Conservation (phyloP, 2,797 vertebrate species). For the Lemur catta region DNA sequence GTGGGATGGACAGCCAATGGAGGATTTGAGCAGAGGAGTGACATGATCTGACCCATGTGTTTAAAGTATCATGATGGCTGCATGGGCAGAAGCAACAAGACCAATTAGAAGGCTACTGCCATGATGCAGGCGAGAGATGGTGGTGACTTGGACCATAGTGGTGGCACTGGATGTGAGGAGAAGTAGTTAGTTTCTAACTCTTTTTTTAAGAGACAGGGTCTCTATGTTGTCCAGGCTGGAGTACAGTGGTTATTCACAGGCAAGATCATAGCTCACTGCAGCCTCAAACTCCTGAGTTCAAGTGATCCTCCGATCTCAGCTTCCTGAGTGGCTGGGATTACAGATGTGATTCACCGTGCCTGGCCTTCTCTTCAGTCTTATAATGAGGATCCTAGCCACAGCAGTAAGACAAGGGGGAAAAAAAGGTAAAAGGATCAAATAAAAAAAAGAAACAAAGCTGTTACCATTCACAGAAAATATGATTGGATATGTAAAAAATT, state of each 20-base stretch:
- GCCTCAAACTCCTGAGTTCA: background rate
- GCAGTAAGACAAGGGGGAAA: background rate
- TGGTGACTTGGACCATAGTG: background rate
- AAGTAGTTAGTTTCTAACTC: background rate
- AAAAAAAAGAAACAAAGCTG: background rate
- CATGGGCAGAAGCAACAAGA: background rate
- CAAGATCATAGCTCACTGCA: background rate
- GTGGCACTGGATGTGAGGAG: background rate
- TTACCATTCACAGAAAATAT: background rate
- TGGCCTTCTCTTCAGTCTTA: background rate
- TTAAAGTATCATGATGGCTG: background rate
- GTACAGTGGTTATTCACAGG: background rate
- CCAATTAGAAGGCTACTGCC: background rate
- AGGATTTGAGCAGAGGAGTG: background rate
- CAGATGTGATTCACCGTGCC: background rate
- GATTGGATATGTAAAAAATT: background rate
- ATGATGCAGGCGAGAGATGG: background rate
- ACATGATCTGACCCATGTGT: background rate
- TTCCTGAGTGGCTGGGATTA: background rate
- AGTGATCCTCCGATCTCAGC: background rate
- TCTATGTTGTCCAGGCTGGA: background rate
- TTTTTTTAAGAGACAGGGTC: background rate
- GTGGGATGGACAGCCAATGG: background rate
- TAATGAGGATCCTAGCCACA: background rate
- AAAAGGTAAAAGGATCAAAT: background rate